These are phyloP conservation scores for Poeciliopsis gracilis DNA, from an alignment of 2,797 vertebrate species.

Conservation along the genomic window DNA sequence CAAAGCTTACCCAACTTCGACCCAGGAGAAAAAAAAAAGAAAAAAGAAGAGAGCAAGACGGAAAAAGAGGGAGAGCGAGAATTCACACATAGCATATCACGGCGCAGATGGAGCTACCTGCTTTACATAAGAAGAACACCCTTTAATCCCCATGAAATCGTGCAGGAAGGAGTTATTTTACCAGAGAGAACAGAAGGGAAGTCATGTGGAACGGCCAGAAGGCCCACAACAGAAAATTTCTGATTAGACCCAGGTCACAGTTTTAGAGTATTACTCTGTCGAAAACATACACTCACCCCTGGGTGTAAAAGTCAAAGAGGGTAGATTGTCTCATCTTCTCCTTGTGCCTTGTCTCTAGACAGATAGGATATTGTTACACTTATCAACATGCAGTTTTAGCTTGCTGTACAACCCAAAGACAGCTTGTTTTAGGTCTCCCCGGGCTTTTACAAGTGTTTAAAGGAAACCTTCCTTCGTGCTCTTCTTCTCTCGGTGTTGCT, in stretches of 20 bases:
- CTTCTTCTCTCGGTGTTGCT: not conserved
- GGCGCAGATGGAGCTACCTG: conserved; percentile 58
- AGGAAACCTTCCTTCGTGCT: not conserved
- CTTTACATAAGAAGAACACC: conserved; percentile 78
- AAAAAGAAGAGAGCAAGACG: conserved; percentile 26
- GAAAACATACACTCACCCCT: conserved; percentile 62
- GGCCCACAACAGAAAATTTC: conserved; percentile 71
- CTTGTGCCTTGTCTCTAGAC: conserved; percentile 48
- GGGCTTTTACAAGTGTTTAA: conserved; percentile 9
- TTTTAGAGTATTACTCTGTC: conserved; percentile 67
- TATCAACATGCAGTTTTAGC: conserved; percentile 41
- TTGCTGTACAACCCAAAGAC: conserved; percentile 28
- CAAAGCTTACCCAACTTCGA: conserved; percentile 66
- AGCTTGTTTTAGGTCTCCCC: conserved; percentile 30
- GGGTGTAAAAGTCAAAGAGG: conserved; percentile 62
- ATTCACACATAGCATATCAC: conserved; percentile 53
- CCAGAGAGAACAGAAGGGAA: conserved; percentile 44
- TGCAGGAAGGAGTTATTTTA: conserved; percentile 67
- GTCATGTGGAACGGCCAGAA: conserved; percentile 69
- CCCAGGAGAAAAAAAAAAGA: conserved; percentile 45
- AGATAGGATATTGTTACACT: conserved; percentile 41
- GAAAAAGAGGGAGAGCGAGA: conserved; percentile 25
- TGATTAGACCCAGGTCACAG: conserved; percentile 73
- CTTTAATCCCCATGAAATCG: conserved; percentile 78
- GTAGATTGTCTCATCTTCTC: conserved; percentile 59